phyloP scores from a whole-genome alignment of 1,140 invertebrate species.

The Penaeus japonicus region DNA sequence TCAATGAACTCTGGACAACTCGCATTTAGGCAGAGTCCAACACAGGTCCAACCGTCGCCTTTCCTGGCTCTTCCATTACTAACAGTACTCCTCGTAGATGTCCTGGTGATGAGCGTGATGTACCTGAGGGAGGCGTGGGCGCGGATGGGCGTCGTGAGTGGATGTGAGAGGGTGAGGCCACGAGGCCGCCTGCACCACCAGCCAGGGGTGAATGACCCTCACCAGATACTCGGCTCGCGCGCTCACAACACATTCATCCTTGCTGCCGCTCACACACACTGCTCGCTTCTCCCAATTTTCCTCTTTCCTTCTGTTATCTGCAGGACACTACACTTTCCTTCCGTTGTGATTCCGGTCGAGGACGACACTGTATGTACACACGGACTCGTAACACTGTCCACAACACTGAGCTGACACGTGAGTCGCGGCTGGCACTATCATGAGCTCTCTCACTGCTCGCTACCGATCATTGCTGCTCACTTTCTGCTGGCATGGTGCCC shows the following conservation, averaged over 20 bases:
- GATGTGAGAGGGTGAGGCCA: constrained; percentile 25
- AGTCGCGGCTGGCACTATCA: constrained; percentile 37
- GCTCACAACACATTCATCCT: constrained; percentile 39
- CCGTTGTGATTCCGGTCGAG: neutral
- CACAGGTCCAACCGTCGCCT: no score
- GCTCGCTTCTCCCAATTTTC: neutral
- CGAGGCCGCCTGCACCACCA: constrained; percentile 34
- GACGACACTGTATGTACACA: neutral
- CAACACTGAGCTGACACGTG: constrained; percentile 35
- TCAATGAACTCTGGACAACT: constrained; percentile 45
- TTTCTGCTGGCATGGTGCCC: constrained; percentile 15
- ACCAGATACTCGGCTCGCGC: constrained; percentile 41
- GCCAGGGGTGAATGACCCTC: constrained; percentile 45
- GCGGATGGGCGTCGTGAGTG: constrained; percentile 25
- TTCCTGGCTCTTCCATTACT: neutral
- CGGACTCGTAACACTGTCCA: neutral
- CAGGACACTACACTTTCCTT: neutral
- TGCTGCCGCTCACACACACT: constrained; percentile 15
- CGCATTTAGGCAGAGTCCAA: neutral
- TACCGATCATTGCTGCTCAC: neutral
- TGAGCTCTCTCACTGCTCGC: neutral
- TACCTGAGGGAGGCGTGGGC: neutral
- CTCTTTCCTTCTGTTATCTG: no score
- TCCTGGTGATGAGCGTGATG: neutral
- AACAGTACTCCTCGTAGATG: neutral